Base-by-base conservation (phyloP, 2,797 vertebrate genomes). In the Enteromius trimaculatus region DNA sequence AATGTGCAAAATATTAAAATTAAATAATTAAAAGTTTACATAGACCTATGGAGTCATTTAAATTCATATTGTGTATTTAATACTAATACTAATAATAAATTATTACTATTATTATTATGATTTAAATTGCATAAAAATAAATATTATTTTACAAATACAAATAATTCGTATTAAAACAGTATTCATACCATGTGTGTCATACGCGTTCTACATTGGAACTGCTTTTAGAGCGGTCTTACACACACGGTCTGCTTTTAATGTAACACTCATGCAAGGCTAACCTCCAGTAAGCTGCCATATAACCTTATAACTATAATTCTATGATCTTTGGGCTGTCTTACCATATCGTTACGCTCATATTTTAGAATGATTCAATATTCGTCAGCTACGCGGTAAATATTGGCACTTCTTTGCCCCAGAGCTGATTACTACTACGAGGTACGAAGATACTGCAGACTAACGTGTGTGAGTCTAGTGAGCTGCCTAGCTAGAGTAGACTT, bases 241-340 rank as follows among this genome's bases (percentile, higher is more conserved):
- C 71, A 66, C 71, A 53, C 80, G 80, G 80, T 75, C 47, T 13
- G 31, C n/a, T 66, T 53, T 34, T 53, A 55, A 29, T 51, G 80
- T 53, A 29, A 76, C 80, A 66, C 80, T 37, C 8, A 7, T 7
- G 6, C n/a, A 23, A 47, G 42, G 34, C 14, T 29, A 71, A 62
- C 11, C 7, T 74, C 29, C 64, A 0, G 55, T 21, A 51, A 39
- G 44, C 69, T 60, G 29, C 23, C 6, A 11, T 62, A 13, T 49
- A 81, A 49, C 0, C 8, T 64, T 81, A 39, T 39, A 39, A 39
- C 37, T 39, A 8, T 39, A 39, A 39, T 39, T 1, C 39, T 42
- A 42, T 10, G 10, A 9, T 21, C 21, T 26, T 21, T 14, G 14
- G 14, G 6, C 19, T 6, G 62, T 34, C 13, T 49, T 26, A 2